Evolutionary conservation across 2,888 invertebrate species (phyloP).

Genomic region (Ophion ellenae): DNA sequence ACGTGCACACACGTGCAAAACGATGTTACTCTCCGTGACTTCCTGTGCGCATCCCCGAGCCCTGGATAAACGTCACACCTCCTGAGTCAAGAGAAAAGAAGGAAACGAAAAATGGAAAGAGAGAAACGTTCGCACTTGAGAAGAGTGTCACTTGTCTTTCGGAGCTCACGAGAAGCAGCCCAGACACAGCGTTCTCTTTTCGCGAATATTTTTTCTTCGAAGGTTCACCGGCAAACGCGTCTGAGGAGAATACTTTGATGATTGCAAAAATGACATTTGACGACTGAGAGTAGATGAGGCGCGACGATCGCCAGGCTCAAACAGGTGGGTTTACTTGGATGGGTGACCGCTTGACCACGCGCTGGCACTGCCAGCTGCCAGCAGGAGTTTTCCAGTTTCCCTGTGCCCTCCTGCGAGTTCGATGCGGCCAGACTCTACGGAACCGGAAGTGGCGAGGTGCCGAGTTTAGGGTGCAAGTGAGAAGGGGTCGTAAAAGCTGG

Average conservation of each 20-base stretch:
- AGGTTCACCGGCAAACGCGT: not conserved
- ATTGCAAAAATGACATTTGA: not conserved
- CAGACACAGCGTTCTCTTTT: constrained; percentile 33
- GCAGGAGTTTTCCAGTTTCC: not conserved
- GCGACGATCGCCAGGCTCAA: not conserved
- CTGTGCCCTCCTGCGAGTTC: not conserved
- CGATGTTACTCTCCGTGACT: constrained; percentile 10
- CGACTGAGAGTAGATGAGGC: not conserved
- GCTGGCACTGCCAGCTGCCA: not conserved
- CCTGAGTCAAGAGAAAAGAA: constrained; percentile 57
- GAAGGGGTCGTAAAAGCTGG: not conserved
- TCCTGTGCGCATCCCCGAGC: constrained; percentile 23
- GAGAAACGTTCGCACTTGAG: constrained; percentile 70
- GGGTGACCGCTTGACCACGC: not conserved
- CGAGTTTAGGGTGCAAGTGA: not conserved
- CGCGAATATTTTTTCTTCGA: constrained; percentile 23
- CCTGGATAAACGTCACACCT: constrained; percentile 36
- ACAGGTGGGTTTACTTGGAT: not conserved
- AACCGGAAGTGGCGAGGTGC: not conserved
- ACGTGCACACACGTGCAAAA: constrained; percentile 45
- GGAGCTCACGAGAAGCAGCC: constrained; percentile 71
- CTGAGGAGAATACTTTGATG: not conserved
- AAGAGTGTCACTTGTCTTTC: constrained; percentile 80
- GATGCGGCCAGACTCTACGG: not conserved
- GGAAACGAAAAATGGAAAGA: constrained; percentile 68